A percentile compares a stretch with the other conserved stretches of the same genome.
These are phyloP conservation scores for Heliothis peltigera DNA, from an alignment of 2,888 invertebrate genomes.

Conservation along the genomic window DNA sequence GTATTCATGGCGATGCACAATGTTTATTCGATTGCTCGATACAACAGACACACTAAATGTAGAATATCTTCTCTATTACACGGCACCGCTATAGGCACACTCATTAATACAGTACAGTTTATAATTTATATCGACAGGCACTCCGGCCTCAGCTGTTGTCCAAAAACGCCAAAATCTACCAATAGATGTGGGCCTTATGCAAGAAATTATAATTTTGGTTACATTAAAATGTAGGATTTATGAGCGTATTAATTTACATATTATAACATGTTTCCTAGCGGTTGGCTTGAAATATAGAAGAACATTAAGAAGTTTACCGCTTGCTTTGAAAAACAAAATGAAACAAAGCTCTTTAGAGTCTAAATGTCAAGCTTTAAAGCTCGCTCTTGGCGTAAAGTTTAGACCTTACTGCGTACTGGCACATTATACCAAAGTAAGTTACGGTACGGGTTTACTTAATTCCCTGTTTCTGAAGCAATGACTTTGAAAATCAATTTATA, in stretches of 20 bases:
- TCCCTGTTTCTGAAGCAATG: constrained; percentile 57
- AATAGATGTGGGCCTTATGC: constrained; percentile 44
- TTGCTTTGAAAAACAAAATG: constrained; percentile 36
- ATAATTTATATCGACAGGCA: constrained; percentile 51
- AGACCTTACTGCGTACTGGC: constrained; percentile 28
- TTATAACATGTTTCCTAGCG: constrained; percentile 47
- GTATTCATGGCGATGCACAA: constrained; percentile 70
- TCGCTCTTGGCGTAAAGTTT: constrained; percentile 44
- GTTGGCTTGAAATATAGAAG: constrained; percentile 39
- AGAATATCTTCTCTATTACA: constrained; percentile 66
- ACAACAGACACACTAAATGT: constrained; percentile 64
- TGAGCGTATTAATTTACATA: constrained; percentile 49
- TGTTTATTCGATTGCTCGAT: constrained; percentile 64
- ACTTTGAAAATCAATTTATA: constrained; percentile 61
- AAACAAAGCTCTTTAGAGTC: constrained; percentile 33
- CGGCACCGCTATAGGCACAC: constrained; percentile 24
- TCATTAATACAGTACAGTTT: constrained; percentile 43
- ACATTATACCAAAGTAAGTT: constrained; percentile 44
- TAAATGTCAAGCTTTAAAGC: constrained; percentile 39
- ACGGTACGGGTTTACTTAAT: constrained; percentile 39
- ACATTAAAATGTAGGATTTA: constrained; percentile 27
- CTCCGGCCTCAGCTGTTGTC: constrained; percentile 43
- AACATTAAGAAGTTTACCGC: constrained; percentile 39
- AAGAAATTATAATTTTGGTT: constrained; percentile 41
- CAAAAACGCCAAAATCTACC: constrained; percentile 46